Conservation (phyloP, 2,113 vertebrate genomes). For the Nothobranchius furzeri region DNA sequence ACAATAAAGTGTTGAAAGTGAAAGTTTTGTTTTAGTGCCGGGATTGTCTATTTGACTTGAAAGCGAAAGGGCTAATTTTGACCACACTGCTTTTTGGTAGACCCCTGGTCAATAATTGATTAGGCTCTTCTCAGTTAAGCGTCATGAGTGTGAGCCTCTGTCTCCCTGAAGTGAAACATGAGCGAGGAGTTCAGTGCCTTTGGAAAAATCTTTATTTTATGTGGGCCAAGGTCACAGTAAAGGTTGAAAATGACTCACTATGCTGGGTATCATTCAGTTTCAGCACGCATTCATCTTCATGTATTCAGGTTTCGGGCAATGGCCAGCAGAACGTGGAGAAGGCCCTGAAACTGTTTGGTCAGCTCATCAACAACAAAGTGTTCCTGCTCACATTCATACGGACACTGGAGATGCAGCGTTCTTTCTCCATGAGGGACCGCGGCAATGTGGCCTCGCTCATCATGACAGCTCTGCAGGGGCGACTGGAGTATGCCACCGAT, state of each 20-base stretch:
- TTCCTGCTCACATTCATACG: conserved; percentile 97
- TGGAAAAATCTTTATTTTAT: conserved; percentile 49
- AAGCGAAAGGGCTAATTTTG: conserved; percentile 35
- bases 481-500: conserved; percentile 96
- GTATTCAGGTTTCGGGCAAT: conserved; percentile 90
- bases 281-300: neutral
- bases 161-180: conserved; percentile 56
- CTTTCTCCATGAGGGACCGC: conserved; percentile 97
- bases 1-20: conserved; percentile 1
- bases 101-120: conserved; percentile 61
- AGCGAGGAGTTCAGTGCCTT: conserved; percentile 37
- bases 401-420: conserved; percentile 93
- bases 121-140: conserved; percentile 60
- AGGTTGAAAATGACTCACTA: conserved; percentile 8
- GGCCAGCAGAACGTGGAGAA: conserved; percentile 96
- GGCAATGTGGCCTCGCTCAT: conserved; percentile 98
- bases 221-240: conserved; percentile 44
- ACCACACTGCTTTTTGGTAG: conserved; percentile 21
- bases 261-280: neutral
- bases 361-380: conserved; percentile 98
- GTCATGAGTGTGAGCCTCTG: conserved; percentile 30
- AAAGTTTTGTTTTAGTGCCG: neutral
- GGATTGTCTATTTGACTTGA: conserved; percentile 46
- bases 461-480: conserved; percentile 95
- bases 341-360: conserved; percentile 94